Evolutionary conservation across 2,797 vertebrate species (phyloP), one percentile per base, ranked within the genome.

Genomic region (Melanogrammus aeglefinus): DNA sequence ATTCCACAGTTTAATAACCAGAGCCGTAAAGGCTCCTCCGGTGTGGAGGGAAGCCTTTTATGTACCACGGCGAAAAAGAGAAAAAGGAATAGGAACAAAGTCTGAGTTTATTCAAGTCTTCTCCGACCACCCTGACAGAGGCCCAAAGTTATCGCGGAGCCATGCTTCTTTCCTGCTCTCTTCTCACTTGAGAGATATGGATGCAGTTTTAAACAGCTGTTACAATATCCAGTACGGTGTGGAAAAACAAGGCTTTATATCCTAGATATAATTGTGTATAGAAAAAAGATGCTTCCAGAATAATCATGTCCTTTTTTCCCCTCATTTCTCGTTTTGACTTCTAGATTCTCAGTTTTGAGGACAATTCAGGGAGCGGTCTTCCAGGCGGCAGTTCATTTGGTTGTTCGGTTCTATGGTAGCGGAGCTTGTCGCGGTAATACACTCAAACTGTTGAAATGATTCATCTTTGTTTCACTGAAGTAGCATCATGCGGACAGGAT

Each of bases 361-460:
- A 18, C 57, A 24, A 8, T 63, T 63, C 57, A 24, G 57, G 18
- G 47, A 21, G 47, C 16, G 18, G 57, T 24, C 57, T 24, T 63
- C 57, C 57, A 24, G 8, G n/a, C 6, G 6, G 1, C 57, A 9
- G n/a, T 63, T 63, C 57, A 63, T 63, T 24, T 24, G 57, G 24
- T 24, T 9, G 6, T 63, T 63, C 6, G 24, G 57, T 18, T 57
- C 16, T 57, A 1, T 21, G 57, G 21, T 9, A 6, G 57, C 57
- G 6, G 57, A 63, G 57, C 57, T n/a, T 63, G 57, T 24, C n/a
- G 9, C n/a, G 7, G 16, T 63, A 7, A 63, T 24, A 24, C n/a
- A 63, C 57, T 63, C 57, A 63, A 63, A 63, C 57, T 63, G 57
- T 63, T 63, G 57, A 24, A 63, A 63, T 63, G n/a, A 63, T 63